These are phyloP conservation scores for Trachymyrmex septentrionalis DNA, from an alignment of 1,140 invertebrate genomes.

Conservation along the genomic window DNA sequence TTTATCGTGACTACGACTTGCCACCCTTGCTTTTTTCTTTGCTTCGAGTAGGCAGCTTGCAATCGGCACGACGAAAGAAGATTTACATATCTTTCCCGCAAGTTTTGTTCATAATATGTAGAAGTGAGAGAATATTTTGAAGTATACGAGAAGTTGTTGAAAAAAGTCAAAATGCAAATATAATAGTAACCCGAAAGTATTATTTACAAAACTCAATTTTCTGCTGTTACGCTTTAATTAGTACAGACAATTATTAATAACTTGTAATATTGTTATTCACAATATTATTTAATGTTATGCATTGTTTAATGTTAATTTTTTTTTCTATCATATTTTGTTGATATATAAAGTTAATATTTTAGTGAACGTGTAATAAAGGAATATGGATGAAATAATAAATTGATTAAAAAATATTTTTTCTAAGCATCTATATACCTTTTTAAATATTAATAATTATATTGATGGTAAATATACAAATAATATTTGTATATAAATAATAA, in stretches of 20 bases:
- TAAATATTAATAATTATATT: conserved; percentile 16
- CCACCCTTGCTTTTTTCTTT: conserved; percentile 23
- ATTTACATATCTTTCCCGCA: conserved; percentile 79
- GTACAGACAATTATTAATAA: background rate
- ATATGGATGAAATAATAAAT: background rate
- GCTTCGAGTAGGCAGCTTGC: background rate
- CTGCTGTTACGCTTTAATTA: background rate
- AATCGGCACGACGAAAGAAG: conserved; percentile 59
- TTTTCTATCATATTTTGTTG: background rate
- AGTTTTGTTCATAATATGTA: conserved; percentile 79
- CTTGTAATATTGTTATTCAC: background rate
- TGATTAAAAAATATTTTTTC: background rate
- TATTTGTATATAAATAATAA: no score
- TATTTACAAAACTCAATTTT: background rate
- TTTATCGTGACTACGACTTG: conserved; percentile 66
- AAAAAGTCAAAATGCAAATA: background rate
- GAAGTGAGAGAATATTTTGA: conserved; percentile 14
- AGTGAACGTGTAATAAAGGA: background rate
- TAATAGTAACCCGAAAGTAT: background rate
- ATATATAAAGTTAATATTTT: background rate
- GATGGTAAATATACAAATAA: no score
- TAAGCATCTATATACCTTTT: background rate
- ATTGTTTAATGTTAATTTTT: background rate
- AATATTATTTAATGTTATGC: background rate
- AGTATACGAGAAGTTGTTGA: background rate